Evolutionary conservation across 2,797 vertebrate species (phyloP).

Genomic region (Eulemur albifrons): DNA sequence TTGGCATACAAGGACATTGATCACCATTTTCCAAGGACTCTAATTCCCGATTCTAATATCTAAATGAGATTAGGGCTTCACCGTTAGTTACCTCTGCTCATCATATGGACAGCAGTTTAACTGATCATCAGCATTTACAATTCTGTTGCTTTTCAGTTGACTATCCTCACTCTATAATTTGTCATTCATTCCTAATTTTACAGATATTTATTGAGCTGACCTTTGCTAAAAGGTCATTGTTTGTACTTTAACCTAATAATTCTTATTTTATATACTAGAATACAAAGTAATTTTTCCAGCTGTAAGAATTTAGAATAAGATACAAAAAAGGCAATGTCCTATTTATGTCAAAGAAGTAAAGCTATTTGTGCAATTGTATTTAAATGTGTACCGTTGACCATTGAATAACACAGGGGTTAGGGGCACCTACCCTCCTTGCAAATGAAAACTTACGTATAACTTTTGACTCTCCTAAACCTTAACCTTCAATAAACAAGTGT

Average conservation of each 20-base stretch:
- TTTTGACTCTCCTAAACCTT: not conserved
- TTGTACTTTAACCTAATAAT: not conserved
- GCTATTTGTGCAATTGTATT: not conserved
- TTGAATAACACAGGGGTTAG: not conserved
- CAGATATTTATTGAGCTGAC: not conserved
- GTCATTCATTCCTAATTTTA: not conserved
- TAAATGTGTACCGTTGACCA: not conserved
- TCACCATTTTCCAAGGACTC: not conserved
- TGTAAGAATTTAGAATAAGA: not conserved
- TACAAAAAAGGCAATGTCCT: not conserved
- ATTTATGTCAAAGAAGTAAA: not conserved
- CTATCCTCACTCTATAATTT: not conserved
- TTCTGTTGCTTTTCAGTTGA: constrained; percentile 11
- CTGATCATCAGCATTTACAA: not conserved
- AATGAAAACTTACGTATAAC: not conserved
- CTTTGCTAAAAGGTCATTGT: not conserved
- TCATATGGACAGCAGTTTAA: not conserved
- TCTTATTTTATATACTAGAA: not conserved
- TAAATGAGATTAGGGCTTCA: not conserved
- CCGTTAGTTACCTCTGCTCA: not conserved
- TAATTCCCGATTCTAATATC: not conserved
- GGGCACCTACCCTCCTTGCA: not conserved
- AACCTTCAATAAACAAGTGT: not conserved
- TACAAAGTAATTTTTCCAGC: not conserved
- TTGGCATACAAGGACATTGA: not conserved